Evolutionary conservation across 2,113 vertebrate genomes (phyloP), one percentile per base, ranked within the genome.

Genomic region (Saguinus midas): DNA sequence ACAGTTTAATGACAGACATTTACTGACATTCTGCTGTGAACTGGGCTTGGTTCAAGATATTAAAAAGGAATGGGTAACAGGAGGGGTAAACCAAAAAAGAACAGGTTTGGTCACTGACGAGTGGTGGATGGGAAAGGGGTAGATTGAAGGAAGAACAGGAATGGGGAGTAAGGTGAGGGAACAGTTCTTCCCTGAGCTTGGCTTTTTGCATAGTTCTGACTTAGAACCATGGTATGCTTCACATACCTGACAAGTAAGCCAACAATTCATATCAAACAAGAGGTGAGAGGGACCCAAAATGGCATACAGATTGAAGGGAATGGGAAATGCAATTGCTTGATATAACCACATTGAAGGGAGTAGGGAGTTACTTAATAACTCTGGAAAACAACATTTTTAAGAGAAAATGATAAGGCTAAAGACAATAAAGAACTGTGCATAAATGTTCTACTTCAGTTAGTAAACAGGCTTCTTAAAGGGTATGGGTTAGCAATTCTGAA

Each of bases 1-100:
- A 27, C 6, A 35, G 25, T 17, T 16, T 11, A 8, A 12, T 35
- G 6, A 25, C 2, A 0, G 21, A 20, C 8, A 6, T 11, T 32
- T 11, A 0, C 45, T 57, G 27, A 37, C 45, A 21, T n/a, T 75
- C 52, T 5, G 3, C 13, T 21, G 0, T 12, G 32, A 72, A 5
- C 45, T 9, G 0, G 9, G 21, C 40, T 85, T 66, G 18, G 32
- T 23, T 37, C 17, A 57, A 68, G 80, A n/a, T 29, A 48, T 3
- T 35, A 52, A 17, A n/a, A 91, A 55, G 79, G 6, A 75, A 10
- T 2, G 16, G 43, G 40, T n/a, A n/a, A 55, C 45, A 75, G 5
- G 12, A 72, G 45, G 58, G 12, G 50, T 43, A 9, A 52, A 70
- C 45, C 3, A 61, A 52, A 35, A 73, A 16, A 4, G 23, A 14